These are phyloP conservation scores for Rotaria sp. DNA, from an alignment of 2,888 invertebrate genomes.

Conservation along the genomic window DNA sequence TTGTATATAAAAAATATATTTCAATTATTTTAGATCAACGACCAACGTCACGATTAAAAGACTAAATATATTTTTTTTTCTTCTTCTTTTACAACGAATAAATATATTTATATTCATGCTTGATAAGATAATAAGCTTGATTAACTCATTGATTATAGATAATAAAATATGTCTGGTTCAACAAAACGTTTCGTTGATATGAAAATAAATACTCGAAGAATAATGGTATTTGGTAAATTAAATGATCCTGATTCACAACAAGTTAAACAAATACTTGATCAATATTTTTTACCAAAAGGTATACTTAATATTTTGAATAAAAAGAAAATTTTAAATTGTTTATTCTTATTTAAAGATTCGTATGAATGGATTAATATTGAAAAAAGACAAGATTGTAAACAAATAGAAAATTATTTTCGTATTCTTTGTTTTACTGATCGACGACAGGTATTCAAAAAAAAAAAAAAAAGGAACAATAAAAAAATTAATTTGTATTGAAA, in stretches of 20 bases:
- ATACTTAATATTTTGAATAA: background rate
- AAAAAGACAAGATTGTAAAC: conserved; percentile 49
- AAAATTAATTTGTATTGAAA: too few relatives aligned
- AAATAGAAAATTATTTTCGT: conserved; percentile 53
- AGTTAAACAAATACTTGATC: background rate
- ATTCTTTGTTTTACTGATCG: conserved; percentile 48
- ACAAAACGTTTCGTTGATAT: too few relatives aligned
- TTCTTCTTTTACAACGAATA: background rate
- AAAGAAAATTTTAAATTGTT: too few relatives aligned
- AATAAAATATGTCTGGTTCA: too few relatives aligned
- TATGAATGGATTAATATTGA: conserved; percentile 52
- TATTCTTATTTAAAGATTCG: background rate
- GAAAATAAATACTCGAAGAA: too few relatives aligned
- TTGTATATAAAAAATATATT: background rate
- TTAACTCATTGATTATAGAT: background rate
- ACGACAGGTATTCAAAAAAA: background rate
- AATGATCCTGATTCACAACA: background rate
- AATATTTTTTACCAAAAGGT: background rate
- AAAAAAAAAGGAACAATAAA: too few relatives aligned
- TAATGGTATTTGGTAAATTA: too few relatives aligned
- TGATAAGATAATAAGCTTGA: background rate
- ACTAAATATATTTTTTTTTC: background rate
- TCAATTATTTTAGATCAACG: background rate
- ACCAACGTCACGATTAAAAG: background rate
- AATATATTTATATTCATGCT: background rate